Percentiles rank a stretch among this genome's conserved stretches.
Conservation (phyloP, 2,113 vertebrate species). For the Hymenochirus boettgeri region DNA sequence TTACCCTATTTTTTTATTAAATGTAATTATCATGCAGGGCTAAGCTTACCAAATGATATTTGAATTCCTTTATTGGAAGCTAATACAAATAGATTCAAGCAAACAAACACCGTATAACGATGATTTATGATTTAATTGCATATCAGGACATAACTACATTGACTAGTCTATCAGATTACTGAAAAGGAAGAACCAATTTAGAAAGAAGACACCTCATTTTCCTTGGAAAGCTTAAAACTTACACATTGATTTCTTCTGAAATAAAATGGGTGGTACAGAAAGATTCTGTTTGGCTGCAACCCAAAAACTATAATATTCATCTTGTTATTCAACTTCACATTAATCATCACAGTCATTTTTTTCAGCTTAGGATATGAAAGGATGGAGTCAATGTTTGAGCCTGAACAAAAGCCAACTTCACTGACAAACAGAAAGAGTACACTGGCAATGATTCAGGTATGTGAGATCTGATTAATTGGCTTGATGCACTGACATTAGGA, state of each 20-base stretch:
- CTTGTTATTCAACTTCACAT: conserved; percentile 42
- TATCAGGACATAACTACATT: not conserved
- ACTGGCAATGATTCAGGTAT: conserved; percentile 42
- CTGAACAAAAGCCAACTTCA: conserved; percentile 38
- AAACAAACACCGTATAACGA: not conserved
- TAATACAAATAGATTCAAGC: not conserved
- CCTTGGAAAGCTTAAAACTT: conserved; percentile 21
- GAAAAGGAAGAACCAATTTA: conserved; percentile 13
- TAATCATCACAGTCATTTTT: conserved; percentile 43
- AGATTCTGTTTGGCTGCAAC: conserved; percentile 33
- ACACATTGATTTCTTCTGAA: conserved; percentile 21
- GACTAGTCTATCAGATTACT: not conserved
- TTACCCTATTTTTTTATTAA: not conserved
- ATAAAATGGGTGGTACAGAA: conserved; percentile 21
- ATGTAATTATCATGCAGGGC: not conserved
- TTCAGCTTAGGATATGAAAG: conserved; percentile 44
- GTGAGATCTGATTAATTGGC: conserved; percentile 40
- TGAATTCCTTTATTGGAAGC: not conserved
- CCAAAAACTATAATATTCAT: conserved; percentile 39
- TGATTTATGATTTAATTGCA: not conserved
- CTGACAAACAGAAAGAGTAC: conserved; percentile 40
- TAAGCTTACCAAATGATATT: not conserved
- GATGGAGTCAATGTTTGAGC: conserved; percentile 37
- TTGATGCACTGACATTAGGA: conserved; percentile 41
- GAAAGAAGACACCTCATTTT: conserved; percentile 32